phyloP scores from a whole-genome alignment of 1,140 invertebrate species.

The Trichonephila clavipes region DNA sequence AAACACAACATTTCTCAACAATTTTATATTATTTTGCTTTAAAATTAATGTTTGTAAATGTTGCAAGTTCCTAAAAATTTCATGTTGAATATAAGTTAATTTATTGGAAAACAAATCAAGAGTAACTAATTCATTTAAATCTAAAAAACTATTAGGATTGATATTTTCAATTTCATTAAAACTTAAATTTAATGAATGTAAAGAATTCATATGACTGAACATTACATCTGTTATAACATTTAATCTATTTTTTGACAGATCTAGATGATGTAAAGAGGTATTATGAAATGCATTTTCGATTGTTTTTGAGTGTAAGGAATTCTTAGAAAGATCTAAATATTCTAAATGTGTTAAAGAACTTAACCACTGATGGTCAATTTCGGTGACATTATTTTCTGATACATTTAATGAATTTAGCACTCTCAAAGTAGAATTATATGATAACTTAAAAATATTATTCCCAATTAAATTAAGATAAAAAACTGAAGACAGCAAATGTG shows the following conservation, averaged over 20 bases:
- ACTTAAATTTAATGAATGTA: slow-evolving; percentile 73
- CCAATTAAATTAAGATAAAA: slow-evolving; percentile 40
- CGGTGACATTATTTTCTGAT: slow-evolving; percentile 43
- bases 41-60: slow-evolving; percentile 67
- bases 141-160: slow-evolving; percentile 40
- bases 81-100: slow-evolving; percentile 61
- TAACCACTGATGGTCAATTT: slow-evolving; percentile 31
- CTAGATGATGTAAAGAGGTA: slow-evolving; percentile 33
- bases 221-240: background rate
- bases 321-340: slow-evolving; percentile 56
- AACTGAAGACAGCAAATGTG: background rate
- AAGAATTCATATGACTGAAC: slow-evolving; percentile 44
- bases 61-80: slow-evolving; percentile 74
- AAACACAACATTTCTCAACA: slow-evolving; percentile 75
- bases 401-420: slow-evolving; percentile 46
- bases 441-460: slow-evolving; percentile 63
- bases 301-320: slow-evolving; percentile 11
- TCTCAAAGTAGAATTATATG: slow-evolving; percentile 30
- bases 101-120: slow-evolving; percentile 74
- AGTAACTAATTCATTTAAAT: slow-evolving; percentile 31
- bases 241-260: slow-evolving; percentile 69
- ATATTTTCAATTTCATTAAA: slow-evolving; percentile 67
- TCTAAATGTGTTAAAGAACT: slow-evolving; percentile 24
- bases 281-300: slow-evolving; percentile 30
- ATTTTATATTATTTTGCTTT: slow-evolving; percentile 49